Evolutionary conservation across 2,113 vertebrate genomes (phyloP), one percentile per base, ranked within the genome.

Genomic region (Sapayoa aenigma): DNA sequence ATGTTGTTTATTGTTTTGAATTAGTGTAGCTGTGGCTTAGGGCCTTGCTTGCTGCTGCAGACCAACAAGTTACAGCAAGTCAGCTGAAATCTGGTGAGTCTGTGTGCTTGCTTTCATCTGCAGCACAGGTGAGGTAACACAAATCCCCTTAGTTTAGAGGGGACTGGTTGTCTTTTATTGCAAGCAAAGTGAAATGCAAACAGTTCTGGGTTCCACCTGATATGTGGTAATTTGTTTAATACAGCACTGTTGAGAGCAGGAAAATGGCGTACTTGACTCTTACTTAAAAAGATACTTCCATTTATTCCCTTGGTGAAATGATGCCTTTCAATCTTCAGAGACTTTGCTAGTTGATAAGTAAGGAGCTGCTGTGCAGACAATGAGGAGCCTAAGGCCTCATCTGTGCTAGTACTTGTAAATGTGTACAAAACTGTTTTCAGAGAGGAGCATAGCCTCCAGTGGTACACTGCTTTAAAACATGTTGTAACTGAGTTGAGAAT

Each of bases 21-120:
- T 74, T 46, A 65, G 76, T 17, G 9, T 37, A 84, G 72, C 62
- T 53, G 5, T 66, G 72, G 79, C 60, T 92, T 84, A 71, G 19
- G 89, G 66, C 65, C 52, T 88, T 87, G 67, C 89, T 83, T 83
- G 44, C 79, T 94, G 59, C 93, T 92, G 76, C 81, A 89, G 83
- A 65, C 86, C 65, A 77, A 14, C 92, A 86, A 84, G 96, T 92
- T 78, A 31, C 1, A 2, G 77, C 93, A 96, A 90, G 96, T 89
- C 56, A 59, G 63, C 76, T 91, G 89, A 85, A 42, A 74, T 90
- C 71, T 85, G 59, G 20, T 88, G 84, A 91, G 75, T 73, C 53
- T 80, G 31, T 69, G 72, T 75, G 63, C 58, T 83, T 49, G 53
- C 90, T 93, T 90, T 93, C 39, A 63, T 95, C 50, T 88, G 50